phyloP scores from a whole-genome alignment of 2,888 invertebrate species.

The Agrochola lychnidis region DNA sequence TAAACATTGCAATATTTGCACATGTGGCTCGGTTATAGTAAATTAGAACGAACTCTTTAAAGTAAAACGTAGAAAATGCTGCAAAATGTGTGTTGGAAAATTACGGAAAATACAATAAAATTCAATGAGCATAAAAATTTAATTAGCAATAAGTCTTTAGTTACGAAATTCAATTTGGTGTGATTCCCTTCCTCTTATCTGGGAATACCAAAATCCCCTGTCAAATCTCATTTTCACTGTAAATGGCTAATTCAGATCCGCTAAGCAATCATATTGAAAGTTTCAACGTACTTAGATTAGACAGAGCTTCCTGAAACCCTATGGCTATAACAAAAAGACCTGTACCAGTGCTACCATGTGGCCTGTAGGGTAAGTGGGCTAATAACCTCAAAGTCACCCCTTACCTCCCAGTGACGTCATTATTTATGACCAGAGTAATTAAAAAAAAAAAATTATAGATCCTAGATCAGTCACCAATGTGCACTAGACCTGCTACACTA shows the following conservation, averaged over 20 bases:
- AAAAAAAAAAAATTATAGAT: background rate
- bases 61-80: conserved; percentile 5
- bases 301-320: background rate
- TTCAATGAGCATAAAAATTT: background rate
- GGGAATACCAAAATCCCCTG: background rate
- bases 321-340: too few species aligned
- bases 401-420: background rate
- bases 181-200: background rate
- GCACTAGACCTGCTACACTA: conserved; percentile 74
- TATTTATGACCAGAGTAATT: background rate
- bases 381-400: background rate
- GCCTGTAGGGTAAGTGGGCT: background rate
- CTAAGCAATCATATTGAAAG: background rate
- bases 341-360: background rate
- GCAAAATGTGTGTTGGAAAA: background rate
- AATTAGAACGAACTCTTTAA: conserved; percentile 27
- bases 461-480: conserved; percentile 79
- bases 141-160: background rate
- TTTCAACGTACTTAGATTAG: background rate
- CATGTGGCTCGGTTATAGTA: conserved; percentile 35
- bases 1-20: conserved; percentile 44
- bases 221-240: background rate
- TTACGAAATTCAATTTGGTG: background rate
- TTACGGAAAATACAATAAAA: background rate
- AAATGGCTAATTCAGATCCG: background rate